Percentiles rank a stretch among this genome's conserved stretches.
phyloP scores from a whole-genome alignment of 2,113 vertebrate genomes.

The Struthidea cinerea region DNA sequence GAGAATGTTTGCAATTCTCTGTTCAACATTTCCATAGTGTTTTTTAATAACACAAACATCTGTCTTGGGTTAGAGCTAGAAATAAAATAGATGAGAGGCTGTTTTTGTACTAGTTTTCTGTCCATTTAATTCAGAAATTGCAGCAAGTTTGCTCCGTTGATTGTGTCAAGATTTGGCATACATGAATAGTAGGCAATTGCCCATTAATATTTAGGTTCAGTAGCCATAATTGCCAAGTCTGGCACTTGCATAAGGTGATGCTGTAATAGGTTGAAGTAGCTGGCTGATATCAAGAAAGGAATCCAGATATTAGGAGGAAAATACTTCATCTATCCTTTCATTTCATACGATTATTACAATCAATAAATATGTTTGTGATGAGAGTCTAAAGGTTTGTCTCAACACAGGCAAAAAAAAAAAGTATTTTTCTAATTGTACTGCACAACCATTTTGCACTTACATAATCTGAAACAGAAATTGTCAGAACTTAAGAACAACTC shows the following conservation, averaged over 20 bases:
- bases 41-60: not conserved
- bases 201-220: not conserved
- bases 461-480: not conserved
- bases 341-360: not conserved
- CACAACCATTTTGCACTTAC: not conserved
- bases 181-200: not conserved
- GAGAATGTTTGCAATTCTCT: not conserved
- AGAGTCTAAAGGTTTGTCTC: not conserved
- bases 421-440: not conserved
- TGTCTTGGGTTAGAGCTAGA: not conserved
- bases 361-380: not conserved
- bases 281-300: not conserved
- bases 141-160: not conserved
- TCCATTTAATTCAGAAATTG: not conserved
- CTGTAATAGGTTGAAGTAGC: not conserved
- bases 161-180: not conserved
- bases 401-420: not conserved
- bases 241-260: not conserved
- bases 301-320: not conserved
- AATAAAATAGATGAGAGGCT: not conserved
- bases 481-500: not conserved
- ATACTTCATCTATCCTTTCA: not conserved
- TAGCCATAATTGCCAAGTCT: not conserved
- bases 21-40: not conserved
- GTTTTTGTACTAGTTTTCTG: not conserved